Base-by-base conservation (phyloP, 1,140 invertebrate species). In the Antheraea mylitta region DNA sequence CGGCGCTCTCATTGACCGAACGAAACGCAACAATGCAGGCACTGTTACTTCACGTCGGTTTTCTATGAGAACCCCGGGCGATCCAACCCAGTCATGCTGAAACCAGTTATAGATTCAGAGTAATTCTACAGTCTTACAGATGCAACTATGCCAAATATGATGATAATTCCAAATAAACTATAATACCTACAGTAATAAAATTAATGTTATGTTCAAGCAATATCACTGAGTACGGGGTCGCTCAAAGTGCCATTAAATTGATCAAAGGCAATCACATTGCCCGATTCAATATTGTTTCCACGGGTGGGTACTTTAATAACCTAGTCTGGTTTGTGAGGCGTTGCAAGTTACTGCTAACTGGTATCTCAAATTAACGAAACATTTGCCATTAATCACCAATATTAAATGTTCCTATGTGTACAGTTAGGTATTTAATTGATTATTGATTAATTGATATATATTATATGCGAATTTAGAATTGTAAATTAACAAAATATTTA, bases 351-450 rank as follows among this genome's bases (percentile, higher is more conserved):
- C 77, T 78, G 70, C 76, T 78, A 80, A 87, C 85, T 85, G 78
- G 78, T 81, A 85, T 84, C 78, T 81, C 77, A 82, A 88, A 90
- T 90, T 86, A 88, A 74, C 77, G 80, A 75, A 76, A 77, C 80
- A 83, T 83, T 79, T 79, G 74, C 68, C 64, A 63, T 63, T 37
- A 37, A n/a, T 13, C n/a, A 63, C 61, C 13, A 36, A 13, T 36
- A 36, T 37, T 30, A 63, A 37, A 30, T 36, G 30, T 37, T 70
- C 64, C 64, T 69, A 42, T 53, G 45, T 53, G 45, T 53, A 16
- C 45, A 53, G 16, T 53, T 53, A 16, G 16, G 45, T 13, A 13
- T 53, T 16, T 53, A 53, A n/a, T n/a, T n/a, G n/a, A n/a, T n/a
- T n/a, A n/a, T n/a, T n/a, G n/a, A n/a, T n/a, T n/a, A n/a, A n/a